Base-by-base conservation (phyloP, 2,113 vertebrate genomes). In the Dasypus novemcinctus region DNA sequence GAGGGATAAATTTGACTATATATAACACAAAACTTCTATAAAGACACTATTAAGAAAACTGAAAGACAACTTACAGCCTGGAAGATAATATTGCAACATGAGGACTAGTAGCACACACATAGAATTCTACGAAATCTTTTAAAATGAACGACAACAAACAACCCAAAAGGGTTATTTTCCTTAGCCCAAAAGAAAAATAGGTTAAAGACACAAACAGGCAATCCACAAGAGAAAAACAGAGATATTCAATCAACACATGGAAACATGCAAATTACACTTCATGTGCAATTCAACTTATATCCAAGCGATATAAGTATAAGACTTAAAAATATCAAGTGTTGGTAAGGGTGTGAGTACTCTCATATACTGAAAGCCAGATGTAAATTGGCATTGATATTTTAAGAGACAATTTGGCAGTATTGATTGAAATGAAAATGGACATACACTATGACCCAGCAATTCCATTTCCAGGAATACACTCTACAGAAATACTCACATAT, bases 121-220 rank as follows among this genome's bases (percentile, higher is more conserved):
- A 27, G 59, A 92, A 94, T n/a, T 11, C 74, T 89, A 72, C 43
- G 84, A 89, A 96, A 81, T 91, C 79, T 64, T 81, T 36, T 87
- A 61, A 86, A 59, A 46, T 95, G n/a, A 97, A 86, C 29, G 21
- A 82, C 23, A 76, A 87, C 33, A 54, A 31, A 92, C 43, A 84
- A 83, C 17, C 52, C 27, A 88, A 86, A 86, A 86, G 72, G n/a
- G n/a, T n/a, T n/a, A n/a, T n/a, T n/a, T n/a, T n/a, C n/a, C n/a
- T n/a, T n/a, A n/a, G n/a, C 17, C 52, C 27, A 88, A 86, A 86
- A 86, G 72, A 85, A 92, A 93, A 61, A 85, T 2, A 81, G 57
- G 76, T 72, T 83, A 86, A 85, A 74, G 80, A 96, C 78, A 83
- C 76, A 91, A 93, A 71, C 13, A 85, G 41, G 78, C 21, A 93